A percentile compares a stretch with the other conserved stretches of the same genome.
Evolutionary conservation across 1,140 invertebrate genomes (phyloP).

Genomic region (Ganaspis sp.): DNA sequence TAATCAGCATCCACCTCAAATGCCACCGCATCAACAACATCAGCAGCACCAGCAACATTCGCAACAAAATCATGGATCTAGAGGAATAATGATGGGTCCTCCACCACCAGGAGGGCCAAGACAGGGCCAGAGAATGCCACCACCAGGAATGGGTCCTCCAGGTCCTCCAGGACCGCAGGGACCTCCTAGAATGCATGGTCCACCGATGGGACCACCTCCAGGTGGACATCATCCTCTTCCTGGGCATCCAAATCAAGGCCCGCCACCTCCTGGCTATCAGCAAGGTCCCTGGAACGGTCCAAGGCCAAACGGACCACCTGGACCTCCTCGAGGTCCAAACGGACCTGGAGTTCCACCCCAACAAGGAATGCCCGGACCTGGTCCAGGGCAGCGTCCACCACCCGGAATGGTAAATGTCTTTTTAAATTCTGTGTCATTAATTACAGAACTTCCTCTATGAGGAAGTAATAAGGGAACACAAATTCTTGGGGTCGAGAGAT

Average conservation of each 20-base stretch:
- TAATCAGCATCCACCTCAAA: conserved; percentile 74
- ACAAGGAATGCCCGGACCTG: conserved; percentile 77
- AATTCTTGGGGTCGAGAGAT: no score
- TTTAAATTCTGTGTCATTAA: no score
- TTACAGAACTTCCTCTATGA: no score
- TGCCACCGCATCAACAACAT: conserved; percentile 77
- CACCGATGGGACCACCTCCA: conserved; percentile 78
- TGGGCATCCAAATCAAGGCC: conserved; percentile 76
- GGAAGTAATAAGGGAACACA: no score
- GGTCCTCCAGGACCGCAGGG: conserved; percentile 77
- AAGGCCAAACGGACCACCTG: conserved; percentile 77
- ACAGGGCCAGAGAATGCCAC: conserved; percentile 72
- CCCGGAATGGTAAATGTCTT: conserved; percentile 80
- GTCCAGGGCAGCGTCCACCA: conserved; percentile 81
- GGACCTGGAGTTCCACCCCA: conserved; percentile 67
- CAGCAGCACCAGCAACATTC: conserved; percentile 69
- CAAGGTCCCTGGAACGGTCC: conserved; percentile 80
- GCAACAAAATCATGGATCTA: conserved; percentile 77
- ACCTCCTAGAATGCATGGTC: conserved; percentile 80
- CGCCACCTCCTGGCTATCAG: conserved; percentile 78
- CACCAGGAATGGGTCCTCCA: conserved; percentile 68
- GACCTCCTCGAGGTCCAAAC: conserved; percentile 70
- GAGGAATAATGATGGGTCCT: conserved; percentile 81
- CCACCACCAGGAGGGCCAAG: conserved; percentile 79
- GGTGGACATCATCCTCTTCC: conserved; percentile 75